Conservation (phyloP, 2,113 vertebrate genomes). For the Mesoclemmys tuberculata region DNA sequence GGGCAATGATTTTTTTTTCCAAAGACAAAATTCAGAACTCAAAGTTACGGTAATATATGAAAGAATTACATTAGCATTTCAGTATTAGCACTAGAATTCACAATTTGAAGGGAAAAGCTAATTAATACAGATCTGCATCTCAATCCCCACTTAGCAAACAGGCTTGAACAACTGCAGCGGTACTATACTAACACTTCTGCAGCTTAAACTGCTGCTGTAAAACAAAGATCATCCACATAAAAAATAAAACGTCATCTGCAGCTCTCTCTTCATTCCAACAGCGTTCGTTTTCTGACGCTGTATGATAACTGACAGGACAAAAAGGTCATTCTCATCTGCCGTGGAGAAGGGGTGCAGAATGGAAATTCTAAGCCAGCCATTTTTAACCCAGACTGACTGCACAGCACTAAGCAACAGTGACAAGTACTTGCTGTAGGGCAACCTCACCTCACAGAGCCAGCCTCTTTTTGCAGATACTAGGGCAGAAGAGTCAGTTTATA, state of each 20-base stretch:
- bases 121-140: not conserved
- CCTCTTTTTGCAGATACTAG: not conserved
- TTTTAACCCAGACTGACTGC: conserved; percentile 19
- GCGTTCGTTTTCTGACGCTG: conserved; percentile 19
- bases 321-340: conserved; percentile 40
- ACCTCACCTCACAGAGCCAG: not conserved
- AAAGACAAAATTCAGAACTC: not conserved
- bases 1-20: not conserved
- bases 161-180: conserved; percentile 20
- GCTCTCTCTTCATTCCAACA: conserved; percentile 32
- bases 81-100: conserved; percentile 2
- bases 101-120: not conserved
- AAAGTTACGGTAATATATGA: not conserved
- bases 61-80: not conserved
- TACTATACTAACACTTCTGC: conserved; percentile 51
- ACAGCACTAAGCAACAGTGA: not conserved
- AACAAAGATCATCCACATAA: conserved; percentile 56
- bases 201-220: conserved; percentile 8
- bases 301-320: conserved; percentile 45
- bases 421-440: conserved; percentile 2
- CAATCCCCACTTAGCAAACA: accelerated
- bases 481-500: not conserved
- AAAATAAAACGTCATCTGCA: conserved; percentile 63
- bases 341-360: not conserved
- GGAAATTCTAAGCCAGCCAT: not conserved